Base-by-base conservation (phyloP, 2,888 invertebrate species). In the Willowsia nigromaculata region DNA sequence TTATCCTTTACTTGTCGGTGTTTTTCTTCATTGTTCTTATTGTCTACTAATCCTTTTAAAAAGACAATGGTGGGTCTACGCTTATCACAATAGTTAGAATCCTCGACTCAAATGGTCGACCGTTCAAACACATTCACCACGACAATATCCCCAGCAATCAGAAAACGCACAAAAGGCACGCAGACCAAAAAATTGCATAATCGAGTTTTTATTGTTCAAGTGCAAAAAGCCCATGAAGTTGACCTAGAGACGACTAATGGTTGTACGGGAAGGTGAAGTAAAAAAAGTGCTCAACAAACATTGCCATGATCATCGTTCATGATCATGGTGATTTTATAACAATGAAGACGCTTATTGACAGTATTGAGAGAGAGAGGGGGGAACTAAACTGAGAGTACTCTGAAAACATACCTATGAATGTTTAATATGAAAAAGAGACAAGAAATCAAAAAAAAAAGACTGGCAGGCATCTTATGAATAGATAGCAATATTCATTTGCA, bases 161-260 rank as follows among this genome's bases (percentile, higher is more conserved):
- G 30, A 15, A 30, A 30, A 59, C 59, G 59, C 50, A 80, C 40
- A 56, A 56, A 59, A 37, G 37, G 27, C 43, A 81, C 15, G 30
- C 43, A 76, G 47, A 33, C 62, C 71, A 40, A 84, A 89, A 89
- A 81, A 85, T 89, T 89, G 89, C 89, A 89, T 89, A 89, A 89
- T 89, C 82, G 85, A 85, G 62, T 82, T 89, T 86, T 86, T 83
- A 89, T 86, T 86, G 85, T 85, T 85, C 89, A 89, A 89, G 85
- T 89, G 85, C 89, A 89, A 82, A 82, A 81, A 85, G 85, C 85
- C 85, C 89, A 86, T 89, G 89, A 89, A 76, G 85, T 82, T 89
- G 89, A 89, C 89, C 85, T 89, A 89, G 89, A 89, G 89, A 89
- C 85, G 76, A 76, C 89, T 89, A 82, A 89, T 89, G 85, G 89